Conservation (phyloP, 1,140 invertebrate species). For the Drosophila nasuta region DNA sequence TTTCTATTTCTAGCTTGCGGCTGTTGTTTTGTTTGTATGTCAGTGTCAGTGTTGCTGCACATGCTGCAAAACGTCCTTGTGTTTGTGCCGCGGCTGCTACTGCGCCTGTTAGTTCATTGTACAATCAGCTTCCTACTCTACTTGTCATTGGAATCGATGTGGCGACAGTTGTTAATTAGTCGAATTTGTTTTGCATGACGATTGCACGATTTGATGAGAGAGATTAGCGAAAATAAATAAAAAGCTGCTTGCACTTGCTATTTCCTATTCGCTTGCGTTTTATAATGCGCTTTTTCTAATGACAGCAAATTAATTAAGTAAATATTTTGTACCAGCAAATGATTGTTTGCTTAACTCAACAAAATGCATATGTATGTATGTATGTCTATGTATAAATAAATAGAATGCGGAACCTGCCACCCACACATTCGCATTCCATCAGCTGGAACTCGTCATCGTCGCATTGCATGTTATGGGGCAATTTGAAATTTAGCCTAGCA, state of each 20-base stretch:
- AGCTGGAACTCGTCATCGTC: conserved; percentile 15
- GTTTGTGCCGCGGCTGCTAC: conserved; percentile 26
- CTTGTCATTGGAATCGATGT: conserved; percentile 12
- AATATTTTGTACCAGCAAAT: conserved; percentile 38
- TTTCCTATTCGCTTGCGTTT: conserved; percentile 24
- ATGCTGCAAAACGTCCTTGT: conserved; percentile 55
- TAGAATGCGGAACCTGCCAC: conserved; percentile 17
- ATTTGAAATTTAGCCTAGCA: conserved; percentile 51
- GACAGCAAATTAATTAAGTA: conserved; percentile 29
- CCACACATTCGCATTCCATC: conserved; percentile 14
- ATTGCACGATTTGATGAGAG: conserved; percentile 13
- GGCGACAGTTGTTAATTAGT: conserved; percentile 34
- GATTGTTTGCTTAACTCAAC: conserved; percentile 13
- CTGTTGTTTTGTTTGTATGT: conserved; percentile 46
- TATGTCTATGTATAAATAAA: conserved; percentile 7
- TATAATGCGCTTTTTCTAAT: conserved; percentile 14
- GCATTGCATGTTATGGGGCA: conserved; percentile 60
- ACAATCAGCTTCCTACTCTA: conserved; percentile 31
- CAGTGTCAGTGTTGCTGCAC: conserved; percentile 56
- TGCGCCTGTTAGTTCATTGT: conserved; percentile 32
- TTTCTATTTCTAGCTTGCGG: conserved; percentile 52
- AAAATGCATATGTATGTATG: neutral
- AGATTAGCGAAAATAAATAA: conserved; percentile 19
- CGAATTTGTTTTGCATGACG: conserved; percentile 40
- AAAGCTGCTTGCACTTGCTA: conserved; percentile 4